Evolutionary conservation across 1,140 invertebrate genomes (phyloP), one percentile per base, ranked within the genome.

Genomic region (Papilio helenus): DNA sequence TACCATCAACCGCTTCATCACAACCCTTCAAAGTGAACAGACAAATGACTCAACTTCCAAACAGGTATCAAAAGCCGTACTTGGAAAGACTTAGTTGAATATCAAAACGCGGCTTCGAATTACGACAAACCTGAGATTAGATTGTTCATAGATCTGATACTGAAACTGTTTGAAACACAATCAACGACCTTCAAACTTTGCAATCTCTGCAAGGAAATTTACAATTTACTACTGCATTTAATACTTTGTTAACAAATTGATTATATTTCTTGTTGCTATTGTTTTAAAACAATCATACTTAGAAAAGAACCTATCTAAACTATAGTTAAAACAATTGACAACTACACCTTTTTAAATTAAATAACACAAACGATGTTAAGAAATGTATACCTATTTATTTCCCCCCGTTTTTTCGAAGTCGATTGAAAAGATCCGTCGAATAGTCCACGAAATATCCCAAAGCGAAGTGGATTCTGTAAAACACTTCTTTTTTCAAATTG

Each of bases 21-120:
- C n/a, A 73, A 49, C 42, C 72, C 42, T 73, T 51, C 42, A 49
- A 73, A 73, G 72, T 12, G 20, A 20, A 49, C 10, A 46, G 72
- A 73, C 72, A 73, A 73, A 73, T 73, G 42, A 26, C 46, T 72
- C 71, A 44, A 72, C 71, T 73, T 73, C 72, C 20, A 51, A 73
- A 49, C 42, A 73, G 72, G 72, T 73, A 73, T 46, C 72, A 49
- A 73, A 73, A 49, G 72, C 72, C 61, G n/a, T n/a, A n/a, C n/a
- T 16, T 65, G 26, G 23, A 65, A 14, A 14, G 61, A 65, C 61
- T 65, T 65, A 34, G n/a, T 61, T 23, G 61, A 61, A 61, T 26
- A 61, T 61, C 23, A 65, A 65, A 65, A 65, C 58, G 23, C 61
- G 26, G 61, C 61, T 65, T 29, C 26, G 29, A 65, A 65, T 29